Evolutionary conservation across 2,113 vertebrate species (phyloP).

Genomic region (Phrynosoma platyrhinos): DNA sequence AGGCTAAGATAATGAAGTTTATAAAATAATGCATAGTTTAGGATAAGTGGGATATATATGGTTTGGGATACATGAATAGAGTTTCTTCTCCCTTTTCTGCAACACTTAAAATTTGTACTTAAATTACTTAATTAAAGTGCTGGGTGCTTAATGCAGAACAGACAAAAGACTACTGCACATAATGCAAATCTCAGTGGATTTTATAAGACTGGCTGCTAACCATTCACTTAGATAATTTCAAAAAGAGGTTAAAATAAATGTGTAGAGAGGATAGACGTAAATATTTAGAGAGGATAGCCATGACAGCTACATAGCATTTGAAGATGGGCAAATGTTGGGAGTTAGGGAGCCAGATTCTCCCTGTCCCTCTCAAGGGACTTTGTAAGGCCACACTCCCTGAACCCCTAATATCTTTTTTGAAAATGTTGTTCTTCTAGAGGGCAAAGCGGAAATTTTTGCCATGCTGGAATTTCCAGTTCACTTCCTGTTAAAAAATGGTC

Average conservation of each 20-base stretch:
- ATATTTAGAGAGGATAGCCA: background rate
- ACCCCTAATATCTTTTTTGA: no score
- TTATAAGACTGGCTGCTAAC: background rate
- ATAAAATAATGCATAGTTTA: background rate
- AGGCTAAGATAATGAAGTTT: background rate
- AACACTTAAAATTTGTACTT: background rate
- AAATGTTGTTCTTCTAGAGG: no score
- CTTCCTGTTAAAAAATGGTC: no score
- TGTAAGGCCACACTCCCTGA: no score
- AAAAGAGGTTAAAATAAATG: background rate
- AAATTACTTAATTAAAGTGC: background rate
- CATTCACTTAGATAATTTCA: background rate
- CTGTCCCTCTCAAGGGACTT: no score
- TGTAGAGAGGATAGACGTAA: background rate
- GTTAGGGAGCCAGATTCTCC: no score
- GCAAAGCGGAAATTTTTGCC: no score
- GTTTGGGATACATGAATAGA: background rate
- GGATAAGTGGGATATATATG: background rate
- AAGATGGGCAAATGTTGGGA: background rate
- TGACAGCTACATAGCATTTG: background rate
- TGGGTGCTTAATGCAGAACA: background rate
- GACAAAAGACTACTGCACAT: background rate
- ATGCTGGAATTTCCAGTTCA: no score
- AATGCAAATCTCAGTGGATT: background rate
- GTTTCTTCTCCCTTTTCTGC: background rate